Conservation (phyloP, 1,140 invertebrate genomes). For the Stegodyphus dumicola region DNA sequence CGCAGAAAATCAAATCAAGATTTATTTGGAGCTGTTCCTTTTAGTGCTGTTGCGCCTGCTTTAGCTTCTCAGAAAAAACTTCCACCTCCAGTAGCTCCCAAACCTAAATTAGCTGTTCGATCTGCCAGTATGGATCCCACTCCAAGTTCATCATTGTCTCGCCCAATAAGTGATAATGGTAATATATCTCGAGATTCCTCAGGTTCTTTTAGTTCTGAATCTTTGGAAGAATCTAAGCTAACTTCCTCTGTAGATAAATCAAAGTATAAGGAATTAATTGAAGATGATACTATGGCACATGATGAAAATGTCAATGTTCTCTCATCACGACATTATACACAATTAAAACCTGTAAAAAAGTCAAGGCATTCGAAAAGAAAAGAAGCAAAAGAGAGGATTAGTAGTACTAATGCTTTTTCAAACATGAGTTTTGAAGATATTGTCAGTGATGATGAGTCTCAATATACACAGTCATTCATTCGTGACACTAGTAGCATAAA, state of each 20-base stretch:
- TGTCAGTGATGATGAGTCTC: conserved; percentile 75
- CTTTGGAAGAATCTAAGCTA: conserved; percentile 41
- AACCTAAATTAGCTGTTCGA: conserved; percentile 26
- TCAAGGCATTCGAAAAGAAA: conserved; percentile 63
- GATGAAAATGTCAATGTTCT: conserved; percentile 58
- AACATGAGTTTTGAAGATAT: conserved; percentile 86
- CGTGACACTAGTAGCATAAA: conserved; percentile 45
- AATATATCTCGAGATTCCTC: conserved; percentile 53
- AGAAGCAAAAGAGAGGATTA: conserved; percentile 58
- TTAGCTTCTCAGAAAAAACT: conserved; percentile 30
- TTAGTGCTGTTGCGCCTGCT: conserved; percentile 66
- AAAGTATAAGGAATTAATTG: conserved; percentile 51
- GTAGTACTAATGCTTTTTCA: conserved; percentile 73
- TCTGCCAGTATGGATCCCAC: not conserved
- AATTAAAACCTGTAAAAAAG: conserved; percentile 60
- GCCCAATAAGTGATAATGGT: conserved; percentile 32
- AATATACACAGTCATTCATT: conserved; percentile 43
- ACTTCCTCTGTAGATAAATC: conserved; percentile 39
- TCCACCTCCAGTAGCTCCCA: conserved; percentile 39
- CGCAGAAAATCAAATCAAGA: conserved; percentile 67
- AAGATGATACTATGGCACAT: conserved; percentile 37
- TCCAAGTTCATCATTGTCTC: conserved; percentile 2
- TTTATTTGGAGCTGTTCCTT: conserved; percentile 75
- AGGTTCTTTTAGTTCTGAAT: conserved; percentile 49
- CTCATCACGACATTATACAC: conserved; percentile 45